A percentile compares a stretch with the other conserved stretches of the same genome.
phyloP scores from a whole-genome alignment of 2,113 vertebrate species.

The Phocoena phocoena region DNA sequence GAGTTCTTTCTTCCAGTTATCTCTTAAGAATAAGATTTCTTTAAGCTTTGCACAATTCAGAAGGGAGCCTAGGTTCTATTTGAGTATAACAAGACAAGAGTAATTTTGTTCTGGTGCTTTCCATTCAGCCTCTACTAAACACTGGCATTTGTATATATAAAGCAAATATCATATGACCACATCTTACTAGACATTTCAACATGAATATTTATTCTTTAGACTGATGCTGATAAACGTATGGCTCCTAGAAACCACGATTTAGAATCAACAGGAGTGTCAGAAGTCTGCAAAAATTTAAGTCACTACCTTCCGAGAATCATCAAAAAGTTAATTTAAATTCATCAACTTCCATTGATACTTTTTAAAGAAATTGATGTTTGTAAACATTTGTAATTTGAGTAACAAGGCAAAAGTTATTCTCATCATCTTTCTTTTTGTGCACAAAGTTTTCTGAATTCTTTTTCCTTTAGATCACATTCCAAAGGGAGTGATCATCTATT shows the following conservation, averaged over 20 bases:
- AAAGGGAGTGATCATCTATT: too few relatives aligned
- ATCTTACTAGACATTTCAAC: background rate
- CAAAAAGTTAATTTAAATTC: constrained; percentile 29
- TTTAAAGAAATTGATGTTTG: constrained; percentile 52
- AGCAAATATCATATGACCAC: background rate
- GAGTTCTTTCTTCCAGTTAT: background rate
- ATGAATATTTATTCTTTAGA: background rate
- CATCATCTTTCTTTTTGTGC: background rate
- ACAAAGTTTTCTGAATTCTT: background rate
- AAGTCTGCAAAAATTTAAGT: constrained; percentile 58
- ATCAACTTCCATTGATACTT: background rate
- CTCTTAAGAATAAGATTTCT: constrained; percentile 1
- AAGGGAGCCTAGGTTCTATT: background rate
- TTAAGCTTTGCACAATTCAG: constrained; percentile 23
- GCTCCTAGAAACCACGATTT: constrained; percentile 11
- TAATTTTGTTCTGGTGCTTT: constrained; percentile 26
- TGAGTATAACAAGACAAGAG: background rate
- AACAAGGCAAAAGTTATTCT: constrained; percentile 29
- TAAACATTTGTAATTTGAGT: constrained; percentile 50
- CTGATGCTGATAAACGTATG: background rate
- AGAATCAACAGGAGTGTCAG: background rate
- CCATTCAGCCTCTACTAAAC: background rate
- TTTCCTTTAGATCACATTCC: too few relatives aligned
- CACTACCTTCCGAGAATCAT: constrained; percentile 30
- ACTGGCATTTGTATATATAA: constrained; percentile 9